A percentile compares a stretch with the other conserved stretches of the same genome.
Conservation (phyloP, 2,113 vertebrate genomes). For the Phylloscopus trochiloides region DNA sequence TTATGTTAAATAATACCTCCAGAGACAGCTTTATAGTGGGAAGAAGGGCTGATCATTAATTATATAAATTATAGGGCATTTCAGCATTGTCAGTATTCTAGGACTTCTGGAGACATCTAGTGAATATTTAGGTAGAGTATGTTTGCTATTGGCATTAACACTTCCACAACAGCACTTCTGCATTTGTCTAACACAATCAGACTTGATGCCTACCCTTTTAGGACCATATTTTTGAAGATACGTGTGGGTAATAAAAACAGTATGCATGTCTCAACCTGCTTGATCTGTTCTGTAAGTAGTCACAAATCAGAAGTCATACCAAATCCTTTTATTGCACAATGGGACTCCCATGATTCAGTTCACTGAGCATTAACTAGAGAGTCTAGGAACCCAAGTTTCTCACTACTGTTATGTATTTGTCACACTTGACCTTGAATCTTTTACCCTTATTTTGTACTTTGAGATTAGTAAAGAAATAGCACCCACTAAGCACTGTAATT, state of each 20-base stretch:
- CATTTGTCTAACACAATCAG: neutral
- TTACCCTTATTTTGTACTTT: neutral
- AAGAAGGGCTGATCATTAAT: neutral
- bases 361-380: neutral
- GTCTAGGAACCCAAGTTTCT: neutral
- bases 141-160: neutral
- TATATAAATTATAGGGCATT: neutral
- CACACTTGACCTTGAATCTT: neutral
- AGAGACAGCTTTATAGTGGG: neutral
- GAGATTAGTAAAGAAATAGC: neutral
- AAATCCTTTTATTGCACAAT: neutral
- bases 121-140: neutral
- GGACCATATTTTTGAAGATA: neutral
- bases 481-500: neutral
- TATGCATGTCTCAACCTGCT: neutral
- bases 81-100: neutral
- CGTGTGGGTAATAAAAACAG: neutral
- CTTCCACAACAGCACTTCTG: neutral
- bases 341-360: neutral
- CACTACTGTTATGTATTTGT: neutral
- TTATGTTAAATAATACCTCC: neutral
- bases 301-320: neutral
- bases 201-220: neutral
- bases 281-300: neutral
- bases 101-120: neutral